Base-by-base conservation (phyloP, 2,797 vertebrate genomes). In the Jordanella pulchra region DNA sequence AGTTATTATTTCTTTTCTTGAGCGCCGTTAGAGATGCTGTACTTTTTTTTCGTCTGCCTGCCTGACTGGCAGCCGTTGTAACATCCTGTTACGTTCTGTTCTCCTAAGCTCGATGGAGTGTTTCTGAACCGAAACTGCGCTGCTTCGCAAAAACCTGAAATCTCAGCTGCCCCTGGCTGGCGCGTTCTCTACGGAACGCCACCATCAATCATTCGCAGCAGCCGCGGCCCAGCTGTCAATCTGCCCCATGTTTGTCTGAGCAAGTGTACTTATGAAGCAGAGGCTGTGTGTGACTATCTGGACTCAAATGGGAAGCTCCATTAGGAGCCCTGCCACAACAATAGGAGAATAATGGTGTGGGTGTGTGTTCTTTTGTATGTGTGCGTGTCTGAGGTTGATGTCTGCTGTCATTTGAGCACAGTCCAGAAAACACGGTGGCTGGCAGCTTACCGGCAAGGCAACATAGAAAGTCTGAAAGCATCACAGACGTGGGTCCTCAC, bases 191-290 rank as follows among this genome's bases (percentile, higher is more conserved):
- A 75, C 72, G 79, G 89, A 91, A 88, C 84, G 86, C 87, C 83
- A 85, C 92, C 89, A 93, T 92, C 91, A 92, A 93, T 93, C 91
- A 93, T 85, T 83, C 81, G 78, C 89, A 83, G 87, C 91, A 84
- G 88, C 83, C 66, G 76, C 83, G 84, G 88, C 87, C 90, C 77
- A 77, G 85, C 90, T 91, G 91, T 93, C 91, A 91, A 90, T 91
- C 91, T 90, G 67, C 21, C 45, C 60, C 51, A 83, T 70, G 87
- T 77, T 74, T 77, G 58, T 81, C 76, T 72, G 69, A 81, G 67
- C 58, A 75, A 75, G 83, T 82, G 84, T 80, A 69, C 69, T 80
- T 88, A 73, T 61, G 64, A 83, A 78, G 80, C 78, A 50, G 51
- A 65, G 71, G 55, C 58, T 65, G 77, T 71, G 84, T 86, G 82